phyloP scores from a whole-genome alignment of 23 tunicate genomes.

The Halocynthia roretzi region DNA sequence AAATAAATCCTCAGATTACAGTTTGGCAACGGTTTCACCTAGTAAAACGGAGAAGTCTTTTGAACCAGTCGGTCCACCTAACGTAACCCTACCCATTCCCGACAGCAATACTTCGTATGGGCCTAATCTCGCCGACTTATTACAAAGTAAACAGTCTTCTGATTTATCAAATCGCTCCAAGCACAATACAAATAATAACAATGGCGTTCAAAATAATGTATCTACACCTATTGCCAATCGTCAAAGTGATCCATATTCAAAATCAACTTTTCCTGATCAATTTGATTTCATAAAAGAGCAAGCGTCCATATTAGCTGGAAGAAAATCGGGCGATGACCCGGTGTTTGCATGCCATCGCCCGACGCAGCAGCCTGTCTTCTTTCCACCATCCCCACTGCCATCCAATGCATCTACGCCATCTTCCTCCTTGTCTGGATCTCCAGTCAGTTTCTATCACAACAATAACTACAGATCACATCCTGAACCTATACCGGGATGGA shows the following conservation, averaged over 20 bases:
- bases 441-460: neutral
- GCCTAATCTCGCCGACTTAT: neutral
- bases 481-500: neutral
- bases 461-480: neutral
- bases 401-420: neutral
- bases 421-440: constrained; percentile 1
- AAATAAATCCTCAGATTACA: neutral
- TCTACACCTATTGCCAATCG: constrained; percentile 13
- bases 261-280: constrained; percentile 39
- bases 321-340: neutral
- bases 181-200: neutral
- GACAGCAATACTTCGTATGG: constrained; percentile 1
- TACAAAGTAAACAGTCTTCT: neutral
- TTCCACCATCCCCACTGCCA: neutral
- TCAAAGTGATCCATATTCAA: neutral
- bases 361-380: neutral
- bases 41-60: constrained; percentile 19
- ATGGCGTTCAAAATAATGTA: constrained; percentile 9
- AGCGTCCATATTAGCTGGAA: constrained; percentile 53
- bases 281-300: constrained; percentile 64
- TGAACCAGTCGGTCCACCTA: constrained; percentile 86
- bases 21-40: neutral
- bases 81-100: constrained; percentile 50
- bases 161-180: neutral
- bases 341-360: neutral